Base-by-base conservation (phyloP, 2,797 vertebrate genomes). In the Enteromius thamalakanensis region DNA sequence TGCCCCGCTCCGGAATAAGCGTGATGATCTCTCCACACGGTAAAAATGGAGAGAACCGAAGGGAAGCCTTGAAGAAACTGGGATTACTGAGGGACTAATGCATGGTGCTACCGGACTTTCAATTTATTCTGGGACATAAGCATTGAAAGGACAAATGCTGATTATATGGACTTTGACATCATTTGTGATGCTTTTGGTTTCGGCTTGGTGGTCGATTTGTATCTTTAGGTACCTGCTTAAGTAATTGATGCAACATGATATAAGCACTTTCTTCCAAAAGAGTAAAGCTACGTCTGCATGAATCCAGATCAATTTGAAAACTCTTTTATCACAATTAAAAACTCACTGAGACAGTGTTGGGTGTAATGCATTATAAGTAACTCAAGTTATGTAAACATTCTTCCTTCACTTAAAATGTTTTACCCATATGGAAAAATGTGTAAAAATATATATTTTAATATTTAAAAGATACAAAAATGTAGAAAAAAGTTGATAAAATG, bases 71-170 rank as follows among this genome's bases (percentile, higher is more conserved):
- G 86, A 97, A 89, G 91, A 98, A 96, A 88, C 92, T 99, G 1
- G 97, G 97, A 0, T 93, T 99, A 86, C 89, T 97, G 76, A 95
- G 96, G 90, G 95, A 99, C 81, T 98, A 92, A 94, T 3, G 1
- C 47, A 74, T 77, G 34, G 21, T 23, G 12, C n/a, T 55, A 42
- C n/a, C 58, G 5, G 62, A 6, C 45, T 67, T 67, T 51, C 76
- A 3, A 34, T 15, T 49, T 49, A 32, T 64, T 37, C 7, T 17
- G 40, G 67, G 34, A 26, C 10, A 11, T 37, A 37, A 49, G 45
- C 37, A 71, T 21, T 58, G 68, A 45, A 77, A 47, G 23, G 15
- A 23, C 17, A 1, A 42, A 42, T 26, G 49, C 32, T 69, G 47
- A 40, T 40, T 15, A 76, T 26, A 69, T 42, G 14, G 65, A 69